Base-by-base conservation (phyloP, 1,140 invertebrate species). In the Scaptomyza graminum region DNA sequence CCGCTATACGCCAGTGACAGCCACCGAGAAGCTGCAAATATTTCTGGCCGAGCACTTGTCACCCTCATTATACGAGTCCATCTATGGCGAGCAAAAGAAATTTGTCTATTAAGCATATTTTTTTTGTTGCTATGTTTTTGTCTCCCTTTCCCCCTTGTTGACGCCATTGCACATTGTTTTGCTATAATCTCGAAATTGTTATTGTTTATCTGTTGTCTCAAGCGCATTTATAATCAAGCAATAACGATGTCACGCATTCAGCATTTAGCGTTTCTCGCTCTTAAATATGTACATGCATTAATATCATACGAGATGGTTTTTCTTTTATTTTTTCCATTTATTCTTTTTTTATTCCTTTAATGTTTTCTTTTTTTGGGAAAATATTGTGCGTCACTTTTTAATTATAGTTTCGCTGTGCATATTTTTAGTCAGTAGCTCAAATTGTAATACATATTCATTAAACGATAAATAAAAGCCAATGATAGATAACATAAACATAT, bases 1-100 rank as follows among this genome's bases (percentile, higher is more conserved):
- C 39, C 94, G 95, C 85, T 97, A 97, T 92, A 96, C 96, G 0
- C 95, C 96, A 1, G 95, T 97, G 1, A 95, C 95, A 0, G 93
- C 94, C 25, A 92, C 93, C 37, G 96, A 97, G 91, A 95, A 95
- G 88, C 90, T 97, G 44, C 95, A 96, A 92, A 95, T 95, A 52
- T 93, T 96, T 47, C 93, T 96, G 22, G 95, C 95, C 50, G 95
- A 96, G 80, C 95, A 97, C 92, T 93, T 96, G 74, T 95, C 96
- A 5, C 93, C 94, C 72, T 94, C 95, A n/a, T 93, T 96, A 59
- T 96, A 96, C 83, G 95, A 96, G 73, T 94, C 94, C 67, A 78
- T 96, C 28, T 91, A 90, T 34, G 90, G 82, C 55, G 82, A 84
- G 54, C 83, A 90, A 39, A 91, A 89, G 70, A 91, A 91, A 75